A percentile compares a stretch with the other conserved stretches of the same genome.
phyloP scores from a whole-genome alignment of 1,140 invertebrate genomes.

The Danaus melanippus region DNA sequence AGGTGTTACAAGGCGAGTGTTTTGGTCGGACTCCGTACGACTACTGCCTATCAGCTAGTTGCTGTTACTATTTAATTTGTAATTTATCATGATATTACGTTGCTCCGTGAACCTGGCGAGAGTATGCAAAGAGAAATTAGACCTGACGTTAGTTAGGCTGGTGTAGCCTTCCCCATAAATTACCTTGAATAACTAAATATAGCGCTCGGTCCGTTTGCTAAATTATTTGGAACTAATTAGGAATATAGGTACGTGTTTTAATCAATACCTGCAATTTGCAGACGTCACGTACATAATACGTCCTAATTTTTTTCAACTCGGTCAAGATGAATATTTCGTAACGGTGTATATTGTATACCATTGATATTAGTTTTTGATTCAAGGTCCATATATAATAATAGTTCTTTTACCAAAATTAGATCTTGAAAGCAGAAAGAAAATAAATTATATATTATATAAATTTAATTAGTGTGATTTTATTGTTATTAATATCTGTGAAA shows the following conservation, averaged over 20 bases:
- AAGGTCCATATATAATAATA: no score
- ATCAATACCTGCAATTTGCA: constrained; percentile 18
- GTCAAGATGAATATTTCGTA: constrained; percentile 60
- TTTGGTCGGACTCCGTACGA: constrained; percentile 32
- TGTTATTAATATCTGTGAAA: no score
- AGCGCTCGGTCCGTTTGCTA: constrained; percentile 3
- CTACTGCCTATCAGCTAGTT: constrained; percentile 57
- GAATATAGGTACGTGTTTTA: constrained; percentile 22
- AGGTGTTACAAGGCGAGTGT: constrained; percentile 32
- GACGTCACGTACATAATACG: constrained; percentile 38
- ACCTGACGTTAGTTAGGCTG: constrained; percentile 3
- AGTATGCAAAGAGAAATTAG: constrained; percentile 34
- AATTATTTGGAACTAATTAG: constrained; percentile 14
- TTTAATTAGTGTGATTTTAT: no score
- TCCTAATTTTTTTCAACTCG: constrained; percentile 56
- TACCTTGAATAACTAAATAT: constrained; percentile 18
- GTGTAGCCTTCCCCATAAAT: constrained; percentile 18
- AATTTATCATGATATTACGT: constrained; percentile 60
- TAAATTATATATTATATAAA: no score
- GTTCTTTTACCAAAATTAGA: no score
- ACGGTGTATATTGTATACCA: constrained; percentile 37
- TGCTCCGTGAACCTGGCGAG: constrained; percentile 29
- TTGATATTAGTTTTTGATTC: constrained; percentile 31
- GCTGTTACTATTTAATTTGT: constrained; percentile 60
- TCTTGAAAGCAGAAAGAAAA: no score